Evolutionary conservation across 2,797 vertebrate species (phyloP).

Genomic region (Chiroxiphia lanceolata): DNA sequence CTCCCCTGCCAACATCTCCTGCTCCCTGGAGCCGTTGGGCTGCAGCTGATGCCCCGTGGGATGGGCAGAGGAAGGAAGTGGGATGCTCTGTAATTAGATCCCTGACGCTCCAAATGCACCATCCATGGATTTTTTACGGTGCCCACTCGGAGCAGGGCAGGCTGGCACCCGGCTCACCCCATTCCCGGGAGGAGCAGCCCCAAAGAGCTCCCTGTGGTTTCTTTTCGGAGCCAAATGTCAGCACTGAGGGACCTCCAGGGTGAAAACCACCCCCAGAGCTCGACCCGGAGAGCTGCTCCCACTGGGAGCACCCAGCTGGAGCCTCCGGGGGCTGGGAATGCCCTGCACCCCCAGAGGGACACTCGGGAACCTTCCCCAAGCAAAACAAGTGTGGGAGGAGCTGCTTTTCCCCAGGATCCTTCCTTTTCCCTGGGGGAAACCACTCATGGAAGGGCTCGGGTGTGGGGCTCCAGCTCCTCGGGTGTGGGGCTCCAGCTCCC

Average conservation of each 20-base stretch:
- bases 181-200: neutral
- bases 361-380: neutral
- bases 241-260: neutral
- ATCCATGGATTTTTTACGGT: neutral
- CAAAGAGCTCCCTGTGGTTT: neutral
- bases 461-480: neutral
- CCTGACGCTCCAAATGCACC: neutral
- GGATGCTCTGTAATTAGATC: neutral
- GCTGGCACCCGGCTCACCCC: neutral
- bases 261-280: neutral
- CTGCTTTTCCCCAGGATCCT: neutral
- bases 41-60: rapidly evolving
- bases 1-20: neutral
- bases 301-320: neutral
- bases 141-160: neutral
- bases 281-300: neutral
- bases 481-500: neutral
- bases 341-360: neutral
- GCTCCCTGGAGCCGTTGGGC: neutral
- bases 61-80: neutral
- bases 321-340: neutral
- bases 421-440: neutral
- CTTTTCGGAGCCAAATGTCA: neutral
- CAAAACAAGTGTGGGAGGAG: neutral
- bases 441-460: neutral